Conservation (phyloP, 2,888 invertebrate species). For the Hydrotaea diabolus region DNA sequence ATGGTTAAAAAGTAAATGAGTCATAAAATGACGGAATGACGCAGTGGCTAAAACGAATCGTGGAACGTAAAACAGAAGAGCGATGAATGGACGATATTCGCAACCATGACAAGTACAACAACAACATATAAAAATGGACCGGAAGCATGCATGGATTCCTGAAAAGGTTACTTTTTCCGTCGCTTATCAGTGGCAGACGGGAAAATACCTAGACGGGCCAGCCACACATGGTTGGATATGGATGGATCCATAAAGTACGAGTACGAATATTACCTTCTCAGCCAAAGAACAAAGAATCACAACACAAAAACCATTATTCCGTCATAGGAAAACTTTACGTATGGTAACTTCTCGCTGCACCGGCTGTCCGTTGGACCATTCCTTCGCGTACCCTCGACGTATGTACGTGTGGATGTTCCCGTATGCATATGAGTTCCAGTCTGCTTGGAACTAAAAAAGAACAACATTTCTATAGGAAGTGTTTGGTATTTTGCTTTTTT, state of each 20-base stretch:
- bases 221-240: background rate
- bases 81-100: conserved; percentile 14
- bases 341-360: conserved; percentile 10
- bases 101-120: conserved; percentile 19
- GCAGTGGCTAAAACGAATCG: background rate
- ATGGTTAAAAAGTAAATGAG: conserved; percentile 2
- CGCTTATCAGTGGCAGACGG: background rate
- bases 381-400: background rate
- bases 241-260: background rate
- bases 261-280: background rate
- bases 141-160: conserved; percentile 37
- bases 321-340: background rate
- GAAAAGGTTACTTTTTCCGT: background rate
- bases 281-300: background rate
- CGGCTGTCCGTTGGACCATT: background rate
- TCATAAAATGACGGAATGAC: background rate
- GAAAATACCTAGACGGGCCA: background rate
- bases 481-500: background rate
- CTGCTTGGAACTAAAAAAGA: background rate
- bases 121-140: background rate
- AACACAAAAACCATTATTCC: background rate
- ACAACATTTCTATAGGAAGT: background rate
- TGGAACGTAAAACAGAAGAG: background rate
- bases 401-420: background rate
- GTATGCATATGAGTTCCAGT: background rate